phyloP scores from a whole-genome alignment of 2,113 vertebrate species.

The Lamprotornis superbus region DNA sequence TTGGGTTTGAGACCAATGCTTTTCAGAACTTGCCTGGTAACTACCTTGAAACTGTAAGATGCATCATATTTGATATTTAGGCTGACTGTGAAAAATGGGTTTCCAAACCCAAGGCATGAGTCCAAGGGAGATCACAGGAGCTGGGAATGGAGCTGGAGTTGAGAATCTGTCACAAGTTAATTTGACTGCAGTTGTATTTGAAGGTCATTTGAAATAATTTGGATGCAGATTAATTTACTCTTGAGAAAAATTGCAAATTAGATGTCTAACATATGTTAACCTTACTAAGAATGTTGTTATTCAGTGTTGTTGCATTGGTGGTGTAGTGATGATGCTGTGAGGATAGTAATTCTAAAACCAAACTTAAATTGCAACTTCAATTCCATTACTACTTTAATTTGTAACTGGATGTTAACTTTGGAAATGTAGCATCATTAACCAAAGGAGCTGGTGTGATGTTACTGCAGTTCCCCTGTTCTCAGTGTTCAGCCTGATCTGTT shows the following conservation, averaged over 20 bases:
- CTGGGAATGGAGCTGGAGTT: not conserved
- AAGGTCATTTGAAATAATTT: not conserved
- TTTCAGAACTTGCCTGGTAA: not conserved
- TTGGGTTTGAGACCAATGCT: not conserved
- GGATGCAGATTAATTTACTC: not conserved
- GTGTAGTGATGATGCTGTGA: not conserved
- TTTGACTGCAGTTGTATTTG: not conserved
- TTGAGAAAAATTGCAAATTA: not conserved
- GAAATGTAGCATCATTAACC: not conserved
- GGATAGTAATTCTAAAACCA: not conserved
- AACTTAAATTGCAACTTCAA: not conserved
- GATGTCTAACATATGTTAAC: not conserved
- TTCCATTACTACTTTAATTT: not conserved
- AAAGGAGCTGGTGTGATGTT: not conserved
- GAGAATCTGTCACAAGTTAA: not conserved
- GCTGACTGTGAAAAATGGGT: not conserved
- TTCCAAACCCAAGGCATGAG: fast-evolving
- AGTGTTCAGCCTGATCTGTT: not conserved
- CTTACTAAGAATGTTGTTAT: not conserved
- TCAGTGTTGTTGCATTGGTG: not conserved
- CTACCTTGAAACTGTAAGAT: not conserved
- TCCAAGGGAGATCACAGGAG: not conserved
- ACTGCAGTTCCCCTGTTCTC: not conserved
- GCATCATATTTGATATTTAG: not conserved
- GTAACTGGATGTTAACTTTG: not conserved